Evolutionary conservation across 2,888 invertebrate species (phyloP).

Genomic region (Drosophila multiciliata): DNA sequence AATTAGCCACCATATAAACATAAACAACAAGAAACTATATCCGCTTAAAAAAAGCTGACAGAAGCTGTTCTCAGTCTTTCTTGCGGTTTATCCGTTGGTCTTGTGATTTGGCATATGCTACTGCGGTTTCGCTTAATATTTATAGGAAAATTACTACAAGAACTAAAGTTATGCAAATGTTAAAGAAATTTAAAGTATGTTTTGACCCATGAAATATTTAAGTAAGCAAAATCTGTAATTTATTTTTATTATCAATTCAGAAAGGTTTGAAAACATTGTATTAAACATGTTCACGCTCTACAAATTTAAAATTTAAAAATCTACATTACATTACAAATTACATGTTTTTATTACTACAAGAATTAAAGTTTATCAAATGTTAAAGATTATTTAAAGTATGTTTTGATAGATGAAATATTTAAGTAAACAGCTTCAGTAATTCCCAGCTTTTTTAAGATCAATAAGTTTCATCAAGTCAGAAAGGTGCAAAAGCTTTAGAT

Average conservation of each 20-base stretch:
- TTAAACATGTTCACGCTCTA: neutral
- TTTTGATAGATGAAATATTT: neutral
- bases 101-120: conserved; percentile 48
- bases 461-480: neutral
- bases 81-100: neutral
- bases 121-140: conserved; percentile 5
- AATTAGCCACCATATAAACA: conserved; percentile 49
- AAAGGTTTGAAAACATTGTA: neutral
- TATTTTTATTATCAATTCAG: neutral
- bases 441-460: neutral
- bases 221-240: neutral
- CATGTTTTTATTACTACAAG: neutral
- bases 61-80: conserved; percentile 23
- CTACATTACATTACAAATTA: neutral
- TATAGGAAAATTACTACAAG: neutral
- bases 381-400: neutral
- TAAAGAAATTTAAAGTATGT: neutral
- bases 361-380: neutral
- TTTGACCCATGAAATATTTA: neutral
- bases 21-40: conserved; percentile 57
- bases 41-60: conserved; percentile 42
- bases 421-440: neutral
- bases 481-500: neutral
- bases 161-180: neutral
- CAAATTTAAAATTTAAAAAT: neutral